Base-by-base conservation (phyloP, 2,113 vertebrate genomes). In the Chamaetylas fuelleborni region DNA sequence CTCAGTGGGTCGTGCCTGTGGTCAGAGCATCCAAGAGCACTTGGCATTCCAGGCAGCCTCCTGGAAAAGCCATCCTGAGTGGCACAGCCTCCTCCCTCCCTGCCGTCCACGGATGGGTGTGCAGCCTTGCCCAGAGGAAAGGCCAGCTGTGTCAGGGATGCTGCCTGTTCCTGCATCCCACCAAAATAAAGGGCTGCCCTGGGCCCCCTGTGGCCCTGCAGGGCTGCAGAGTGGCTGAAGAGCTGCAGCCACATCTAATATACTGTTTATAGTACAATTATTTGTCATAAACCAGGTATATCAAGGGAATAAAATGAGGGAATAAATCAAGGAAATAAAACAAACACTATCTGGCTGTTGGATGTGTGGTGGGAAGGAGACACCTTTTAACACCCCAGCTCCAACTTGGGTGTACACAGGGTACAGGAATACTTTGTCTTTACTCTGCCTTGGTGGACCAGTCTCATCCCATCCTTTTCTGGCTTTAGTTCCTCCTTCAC, bases 21-120 rank as follows among this genome's bases (percentile, higher is more conserved):
- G 43, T 45, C 60, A 3, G 48, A 61, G 81, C 81, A 79, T 36
- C 61, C 25, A 3, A 47, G 57, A 2, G 61, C 77, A 2, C 53
- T 91, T 16, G 80, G 51, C 60, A 15, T 91, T 89, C 57, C 69
- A 45, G 50, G 57, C 57, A 81, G 65, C 11, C 22, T 40, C 66
- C 85, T 34, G 0, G 24, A 31, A 62, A 57, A 56, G 36, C 34
- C 72, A 34, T 12, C 34, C 65, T 2, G 57, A 22, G 69, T 1
- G 3, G 42, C 76, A 77, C 42, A 38, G 6, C 58, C 36, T 7
- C 13, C 22, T 57, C 33, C 15, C 17, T 53, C 7, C 48, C 62
- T 40, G 85, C 34, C 26, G 43, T 2, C n/a, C 48, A 3, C 0
- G 1, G 33, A 0, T 0, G 15, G 31, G 3, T 11, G 43, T 42